phyloP scores from a whole-genome alignment of 2,888 invertebrate genomes.

The Mesochorus sp. region DNA sequence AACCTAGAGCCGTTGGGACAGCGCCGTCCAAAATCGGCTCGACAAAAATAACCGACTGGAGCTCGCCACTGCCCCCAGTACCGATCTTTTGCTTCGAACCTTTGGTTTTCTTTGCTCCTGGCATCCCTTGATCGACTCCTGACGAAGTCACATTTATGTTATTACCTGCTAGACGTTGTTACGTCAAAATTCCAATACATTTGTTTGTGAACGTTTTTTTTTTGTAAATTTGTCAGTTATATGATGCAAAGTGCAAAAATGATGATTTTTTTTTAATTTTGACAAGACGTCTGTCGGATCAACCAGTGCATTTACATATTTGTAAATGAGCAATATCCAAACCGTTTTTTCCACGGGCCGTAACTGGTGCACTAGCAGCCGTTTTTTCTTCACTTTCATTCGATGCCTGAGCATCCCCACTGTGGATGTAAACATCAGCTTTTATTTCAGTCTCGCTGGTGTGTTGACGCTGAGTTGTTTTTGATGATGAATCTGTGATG shows the following conservation, averaged over 20 bases:
- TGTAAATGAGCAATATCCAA: constrained; percentile 15
- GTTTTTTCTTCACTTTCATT: constrained; percentile 38
- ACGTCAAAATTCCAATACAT: no score
- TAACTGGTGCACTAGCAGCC: constrained; percentile 56
- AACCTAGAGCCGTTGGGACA: constrained; percentile 67
- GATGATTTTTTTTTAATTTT: no score
- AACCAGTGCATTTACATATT: no score
- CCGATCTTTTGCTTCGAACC: constrained; percentile 64
- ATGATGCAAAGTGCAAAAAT: no score
- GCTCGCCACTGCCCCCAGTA: constrained; percentile 51
- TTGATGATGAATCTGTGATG: constrained; percentile 67
- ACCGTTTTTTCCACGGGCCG: constrained; percentile 51
- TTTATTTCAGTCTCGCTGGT: constrained; percentile 39
- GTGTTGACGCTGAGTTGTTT: constrained; percentile 54
- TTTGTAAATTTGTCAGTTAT: no score
- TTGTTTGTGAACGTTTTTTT: no score
- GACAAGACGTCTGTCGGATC: no score
- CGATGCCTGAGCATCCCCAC: background rate
- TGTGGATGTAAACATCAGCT: constrained; percentile 59
- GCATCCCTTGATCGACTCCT: constrained; percentile 5
- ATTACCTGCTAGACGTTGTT: no score
- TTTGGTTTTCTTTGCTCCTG: constrained; percentile 47
- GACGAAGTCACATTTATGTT: no score
- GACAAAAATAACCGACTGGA: constrained; percentile 69
- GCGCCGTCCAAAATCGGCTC: constrained; percentile 69